A percentile compares a stretch with the other conserved stretches of the same genome.
Evolutionary conservation across 2,888 invertebrate species (phyloP).

Genomic region (Drosophila ochracea): DNA sequence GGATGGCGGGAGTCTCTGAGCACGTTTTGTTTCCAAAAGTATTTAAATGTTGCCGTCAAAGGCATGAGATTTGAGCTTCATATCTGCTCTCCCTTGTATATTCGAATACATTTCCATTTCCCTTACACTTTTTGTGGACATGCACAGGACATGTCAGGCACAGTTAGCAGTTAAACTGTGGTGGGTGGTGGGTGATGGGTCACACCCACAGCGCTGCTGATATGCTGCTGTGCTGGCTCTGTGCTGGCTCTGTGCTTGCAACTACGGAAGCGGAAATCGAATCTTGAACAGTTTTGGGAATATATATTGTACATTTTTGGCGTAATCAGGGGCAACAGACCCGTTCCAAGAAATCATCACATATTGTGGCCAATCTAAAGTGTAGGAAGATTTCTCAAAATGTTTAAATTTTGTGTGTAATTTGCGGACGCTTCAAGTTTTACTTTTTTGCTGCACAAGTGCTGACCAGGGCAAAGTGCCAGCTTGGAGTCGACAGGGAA

Average conservation of each 20-base stretch:
- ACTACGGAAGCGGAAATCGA: conserved; percentile 78
- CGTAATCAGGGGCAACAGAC: conserved; percentile 27
- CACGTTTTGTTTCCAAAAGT: conserved; percentile 71
- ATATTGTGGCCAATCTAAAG: conserved; percentile 72
- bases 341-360: conserved; percentile 28
- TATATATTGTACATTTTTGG: conserved; percentile 45
- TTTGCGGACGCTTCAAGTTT: conserved; percentile 42
- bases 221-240: conserved; percentile 52
- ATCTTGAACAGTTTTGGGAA: conserved; percentile 69
- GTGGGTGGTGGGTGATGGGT: not conserved
- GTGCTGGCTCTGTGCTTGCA: conserved; percentile 71
- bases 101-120: conserved; percentile 45
- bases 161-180: conserved; percentile 18
- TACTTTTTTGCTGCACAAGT: conserved; percentile 28
- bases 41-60: conserved; percentile 73
- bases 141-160: conserved; percentile 52
- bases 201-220: conserved; percentile 44
- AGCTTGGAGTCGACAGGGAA: conserved; percentile 24
- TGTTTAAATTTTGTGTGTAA: conserved; percentile 69
- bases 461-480: conserved; percentile 61
- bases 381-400: conserved; percentile 60
- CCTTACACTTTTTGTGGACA: conserved; percentile 29
- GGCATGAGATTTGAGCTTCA: conserved; percentile 50
- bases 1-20: conserved; percentile 8
- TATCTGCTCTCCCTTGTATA: not conserved